phyloP scores from a whole-genome alignment of 2,113 vertebrate species.

The Hypocryptadius cinnamomeus region DNA sequence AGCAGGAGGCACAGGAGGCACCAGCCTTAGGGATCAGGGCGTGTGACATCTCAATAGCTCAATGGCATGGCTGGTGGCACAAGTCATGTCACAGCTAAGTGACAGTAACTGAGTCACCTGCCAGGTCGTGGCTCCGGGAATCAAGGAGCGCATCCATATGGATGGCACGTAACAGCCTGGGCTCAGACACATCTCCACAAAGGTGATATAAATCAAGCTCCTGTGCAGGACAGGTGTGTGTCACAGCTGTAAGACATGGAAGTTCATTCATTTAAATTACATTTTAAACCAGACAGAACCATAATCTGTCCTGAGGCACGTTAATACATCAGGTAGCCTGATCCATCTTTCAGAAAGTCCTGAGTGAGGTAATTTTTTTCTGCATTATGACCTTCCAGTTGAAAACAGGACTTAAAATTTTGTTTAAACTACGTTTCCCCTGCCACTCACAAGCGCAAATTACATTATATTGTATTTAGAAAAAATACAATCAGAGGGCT shows the following conservation, averaged over 20 bases:
- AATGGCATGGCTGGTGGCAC: background rate
- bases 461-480: background rate
- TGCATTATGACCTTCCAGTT: background rate
- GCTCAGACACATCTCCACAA: background rate
- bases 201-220: conserved; percentile 24
- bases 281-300: conserved; percentile 5
- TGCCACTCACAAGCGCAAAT: background rate
- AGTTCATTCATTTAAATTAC: conserved; percentile 45
- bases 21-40: background rate
- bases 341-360: background rate
- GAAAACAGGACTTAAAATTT: background rate
- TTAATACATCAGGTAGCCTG: background rate
- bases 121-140: background rate
- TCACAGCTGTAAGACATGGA: background rate
- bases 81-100: background rate
- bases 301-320: background rate
- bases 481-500: background rate
- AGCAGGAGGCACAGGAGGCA: background rate
- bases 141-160: background rate
- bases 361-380: background rate
- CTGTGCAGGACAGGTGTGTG: background rate
- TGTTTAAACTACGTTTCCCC: background rate
- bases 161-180: background rate
- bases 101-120: conserved; percentile 2
- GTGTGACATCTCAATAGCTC: background rate